Evolutionary conservation across 2,888 invertebrate genomes (phyloP), one percentile per base, ranked within the genome.

Genomic region (Trichogramma evanescens): DNA sequence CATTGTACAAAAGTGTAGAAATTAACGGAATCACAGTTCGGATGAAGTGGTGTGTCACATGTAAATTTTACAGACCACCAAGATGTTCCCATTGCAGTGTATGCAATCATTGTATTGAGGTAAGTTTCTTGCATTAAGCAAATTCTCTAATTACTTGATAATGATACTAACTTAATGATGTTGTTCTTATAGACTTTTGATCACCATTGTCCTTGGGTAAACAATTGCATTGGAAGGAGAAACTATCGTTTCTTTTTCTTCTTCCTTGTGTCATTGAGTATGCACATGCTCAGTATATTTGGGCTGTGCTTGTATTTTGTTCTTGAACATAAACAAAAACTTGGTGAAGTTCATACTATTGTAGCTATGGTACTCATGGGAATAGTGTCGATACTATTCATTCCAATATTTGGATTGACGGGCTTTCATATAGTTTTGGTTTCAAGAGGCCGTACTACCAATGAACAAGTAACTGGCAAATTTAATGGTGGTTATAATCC

Each of bases 41-140:
- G 66, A 98, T 99, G 98, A 99, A 99, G 82, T 99, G 98, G 98
- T 98, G 99, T 81, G 93, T 95, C 69, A 99, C 99, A 3, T 99
- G 99, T 83, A 95, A 97, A 83, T 99, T 99, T 83, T 99, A 99
- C 82, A 85, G 99, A 74, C 99, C 99, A 77, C 99, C 99, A 66
- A 85, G 99, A 74, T 97, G 98, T 81, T 96, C 96, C 63, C 99
- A 99, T 81, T 99, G 99, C 81, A 96, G 96, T 70, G 96, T 98
- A 63, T 99, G 98, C 84, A 95, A 99, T 83, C 94, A 94, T 77
- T 98, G 97, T 80, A 96, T 95, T 80, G 95, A 95, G 87, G 93
- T 93, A 75, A 79, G 82, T 71, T 56, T 38, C 26, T 55, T n/a
- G 13, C 9, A 50, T 4, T 46, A 54, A 56, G 8, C 1, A 46